A percentile compares a stretch with the other conserved stretches of the same genome.
phyloP scores from a whole-genome alignment of 53 echinoderm and acorn worm species.

The Hippasteria phrygiana region DNA sequence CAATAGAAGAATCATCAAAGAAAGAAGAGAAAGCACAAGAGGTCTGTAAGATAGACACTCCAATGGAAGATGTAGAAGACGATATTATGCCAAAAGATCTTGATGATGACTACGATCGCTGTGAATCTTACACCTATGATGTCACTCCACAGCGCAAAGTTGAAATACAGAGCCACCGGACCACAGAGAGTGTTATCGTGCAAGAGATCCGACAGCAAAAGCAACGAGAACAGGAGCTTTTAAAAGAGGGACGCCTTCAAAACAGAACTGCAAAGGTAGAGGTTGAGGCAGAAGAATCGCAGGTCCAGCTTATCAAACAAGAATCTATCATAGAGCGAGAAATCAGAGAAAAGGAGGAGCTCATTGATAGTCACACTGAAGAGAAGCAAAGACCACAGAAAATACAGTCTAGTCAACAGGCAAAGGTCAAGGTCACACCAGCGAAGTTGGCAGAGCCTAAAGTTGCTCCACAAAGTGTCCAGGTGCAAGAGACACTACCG shows the following conservation, averaged over 20 bases:
- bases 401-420: too few species aligned
- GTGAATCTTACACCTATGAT: conserved; percentile 43
- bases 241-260: conserved; percentile 32
- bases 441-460: conserved; percentile 22
- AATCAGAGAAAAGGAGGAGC: background rate
- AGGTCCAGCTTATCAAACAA: conserved; percentile 2
- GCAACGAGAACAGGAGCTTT: conserved; percentile 37
- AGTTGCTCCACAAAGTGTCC: conserved; percentile 2
- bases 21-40: background rate
- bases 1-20: background rate
- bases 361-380: background rate
- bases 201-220: conserved; percentile 51
- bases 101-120: conserved; percentile 41
- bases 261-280: background rate
- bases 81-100: conserved; percentile 41
- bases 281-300: background rate
- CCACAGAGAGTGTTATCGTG: conserved; percentile 47
- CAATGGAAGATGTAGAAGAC: background rate
- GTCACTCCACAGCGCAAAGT: conserved; percentile 43
- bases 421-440: background rate
- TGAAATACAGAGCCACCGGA: conserved; percentile 38
- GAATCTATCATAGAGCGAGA: conserved; percentile 32
- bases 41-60: conserved; percentile 7
- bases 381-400: background rate
- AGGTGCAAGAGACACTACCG: background rate